Percentiles rank a stretch among this genome's conserved stretches.
phyloP scores from a whole-genome alignment of 2,113 vertebrate genomes.

The Dolichotis patagonum region DNA sequence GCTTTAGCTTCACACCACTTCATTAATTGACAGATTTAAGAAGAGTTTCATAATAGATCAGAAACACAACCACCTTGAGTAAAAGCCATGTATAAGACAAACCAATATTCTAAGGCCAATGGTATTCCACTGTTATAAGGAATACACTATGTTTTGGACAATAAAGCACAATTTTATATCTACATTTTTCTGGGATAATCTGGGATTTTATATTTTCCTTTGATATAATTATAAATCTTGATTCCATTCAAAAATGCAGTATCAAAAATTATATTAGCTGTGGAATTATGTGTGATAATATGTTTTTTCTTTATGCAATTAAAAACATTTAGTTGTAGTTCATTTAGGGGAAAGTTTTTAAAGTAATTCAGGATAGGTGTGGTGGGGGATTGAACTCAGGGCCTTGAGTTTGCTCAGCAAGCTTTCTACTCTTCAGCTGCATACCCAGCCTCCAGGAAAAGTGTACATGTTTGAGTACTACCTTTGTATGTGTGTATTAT shows the following conservation, averaged over 20 bases:
- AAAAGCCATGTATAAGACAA: neutral
- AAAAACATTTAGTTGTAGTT: neutral
- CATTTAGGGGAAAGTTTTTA: slow-evolving; percentile 68
- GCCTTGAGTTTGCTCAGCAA: neutral
- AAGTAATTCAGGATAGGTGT: slow-evolving; percentile 59
- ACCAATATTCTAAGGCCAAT: neutral
- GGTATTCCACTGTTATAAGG: neutral
- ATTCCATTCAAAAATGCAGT: neutral
- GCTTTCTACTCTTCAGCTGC: neutral
- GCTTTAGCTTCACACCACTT: neutral
- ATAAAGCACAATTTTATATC: neutral
- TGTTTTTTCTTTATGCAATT: neutral
- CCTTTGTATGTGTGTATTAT: neutral
- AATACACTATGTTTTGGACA: neutral
- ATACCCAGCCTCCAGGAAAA: neutral
- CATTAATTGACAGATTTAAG: neutral
- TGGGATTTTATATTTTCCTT: slow-evolving; percentile 1
- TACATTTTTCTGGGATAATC: neutral
- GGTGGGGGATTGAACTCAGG: neutral
- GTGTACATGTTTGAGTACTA: slow-evolving; percentile 63
- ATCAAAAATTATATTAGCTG: neutral
- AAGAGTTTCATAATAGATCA: neutral
- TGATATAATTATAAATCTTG: neutral
- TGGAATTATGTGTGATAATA: neutral
- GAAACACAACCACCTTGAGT: neutral